These are phyloP conservation scores for Doryteuthis pealeii DNA, from an alignment of 1,140 invertebrate genomes.

Conservation along the genomic window DNA sequence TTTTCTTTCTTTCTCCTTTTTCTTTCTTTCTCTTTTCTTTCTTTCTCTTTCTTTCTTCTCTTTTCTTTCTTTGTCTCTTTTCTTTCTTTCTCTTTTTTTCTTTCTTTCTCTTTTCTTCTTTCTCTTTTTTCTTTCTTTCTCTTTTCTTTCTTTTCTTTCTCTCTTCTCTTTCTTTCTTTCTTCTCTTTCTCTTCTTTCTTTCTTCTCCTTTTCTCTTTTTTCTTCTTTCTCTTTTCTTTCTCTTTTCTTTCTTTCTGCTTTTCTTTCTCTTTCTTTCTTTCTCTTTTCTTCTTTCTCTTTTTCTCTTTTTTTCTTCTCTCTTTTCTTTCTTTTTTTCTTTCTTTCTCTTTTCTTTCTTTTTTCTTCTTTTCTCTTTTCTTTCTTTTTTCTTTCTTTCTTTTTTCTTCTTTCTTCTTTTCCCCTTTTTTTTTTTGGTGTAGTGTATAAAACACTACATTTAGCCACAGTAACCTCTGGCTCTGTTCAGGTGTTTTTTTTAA, in stretches of 20 bases:
- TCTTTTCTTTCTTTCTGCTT: conserved; percentile 1
- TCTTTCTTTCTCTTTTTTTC: background rate
- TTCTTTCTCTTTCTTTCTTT: conserved; percentile 14
- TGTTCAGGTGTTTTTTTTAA: too few species aligned
- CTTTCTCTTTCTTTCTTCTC: conserved; percentile 17
- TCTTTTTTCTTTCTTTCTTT: conserved; percentile 14
- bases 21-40: background rate
- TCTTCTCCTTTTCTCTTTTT: background rate
- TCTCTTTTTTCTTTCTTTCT: background rate
- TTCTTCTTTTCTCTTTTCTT: conserved; percentile 8
- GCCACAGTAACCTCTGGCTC: too few species aligned
- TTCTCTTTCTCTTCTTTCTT: conserved; percentile 15
- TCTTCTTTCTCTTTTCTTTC: conserved; percentile 14
- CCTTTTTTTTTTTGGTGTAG: background rate
- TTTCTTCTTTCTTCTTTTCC: background rate
- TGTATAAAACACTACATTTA: too few species aligned
- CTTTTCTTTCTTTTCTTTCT: conserved; percentile 16
- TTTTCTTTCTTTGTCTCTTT: too few species aligned
- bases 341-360: conserved; percentile 7
- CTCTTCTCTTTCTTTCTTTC: background rate
- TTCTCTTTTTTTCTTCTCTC: conserved; percentile 8
- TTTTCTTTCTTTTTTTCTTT: conserved; percentile 11
- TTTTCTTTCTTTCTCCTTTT: background rate
- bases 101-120: too few species aligned
- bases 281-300: background rate